Conservation (phyloP, 2,888 invertebrate genomes). For the Sipha maydis region DNA sequence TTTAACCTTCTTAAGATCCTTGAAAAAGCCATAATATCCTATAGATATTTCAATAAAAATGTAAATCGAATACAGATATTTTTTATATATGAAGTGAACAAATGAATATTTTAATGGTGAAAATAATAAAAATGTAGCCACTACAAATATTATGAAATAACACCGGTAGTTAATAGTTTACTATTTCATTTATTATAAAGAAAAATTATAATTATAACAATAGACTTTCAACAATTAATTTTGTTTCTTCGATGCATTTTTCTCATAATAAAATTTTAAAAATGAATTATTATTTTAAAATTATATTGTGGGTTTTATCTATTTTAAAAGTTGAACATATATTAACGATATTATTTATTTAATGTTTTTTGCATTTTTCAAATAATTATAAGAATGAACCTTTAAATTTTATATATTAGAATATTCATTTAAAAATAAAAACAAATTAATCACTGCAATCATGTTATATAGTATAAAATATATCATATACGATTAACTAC, state of each 20-base stretch:
- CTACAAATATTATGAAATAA: background rate
- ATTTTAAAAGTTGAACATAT: background rate
- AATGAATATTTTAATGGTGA: background rate
- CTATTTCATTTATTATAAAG: background rate
- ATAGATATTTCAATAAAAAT: slow-evolving; percentile 3
- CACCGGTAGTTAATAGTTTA: background rate
- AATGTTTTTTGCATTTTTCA: no score
- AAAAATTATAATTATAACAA: no score
- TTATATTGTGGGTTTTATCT: background rate
- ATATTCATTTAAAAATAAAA: no score
- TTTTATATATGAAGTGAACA: background rate
- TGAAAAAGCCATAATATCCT: background rate
- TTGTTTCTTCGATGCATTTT: background rate
- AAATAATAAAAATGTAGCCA: background rate
- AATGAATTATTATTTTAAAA: background rate
- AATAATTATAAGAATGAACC: no score
- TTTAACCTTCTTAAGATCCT: slow-evolving; percentile 1
- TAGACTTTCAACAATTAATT: background rate
- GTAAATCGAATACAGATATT: background rate
- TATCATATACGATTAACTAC: no score
- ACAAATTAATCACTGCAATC: no score
- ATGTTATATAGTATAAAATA: no score
- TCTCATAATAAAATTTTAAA: background rate
- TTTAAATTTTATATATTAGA: no score
- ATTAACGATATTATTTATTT: no score